Conservation (phyloP, 2,113 vertebrate genomes). For the Lontra canadensis region DNA sequence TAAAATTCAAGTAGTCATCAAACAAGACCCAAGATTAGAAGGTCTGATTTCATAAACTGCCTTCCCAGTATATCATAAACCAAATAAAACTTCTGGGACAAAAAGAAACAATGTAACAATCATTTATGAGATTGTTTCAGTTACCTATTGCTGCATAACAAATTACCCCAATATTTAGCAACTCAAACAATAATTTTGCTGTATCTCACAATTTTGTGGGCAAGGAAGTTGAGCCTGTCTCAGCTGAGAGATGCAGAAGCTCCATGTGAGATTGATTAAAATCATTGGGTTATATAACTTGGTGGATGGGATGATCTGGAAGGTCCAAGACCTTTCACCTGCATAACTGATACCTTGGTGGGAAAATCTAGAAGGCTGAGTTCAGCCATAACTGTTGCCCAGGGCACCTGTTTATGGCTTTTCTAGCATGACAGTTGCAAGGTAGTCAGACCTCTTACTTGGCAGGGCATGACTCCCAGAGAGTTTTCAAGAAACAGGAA, state of each 20-base stretch:
- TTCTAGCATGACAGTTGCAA: background rate
- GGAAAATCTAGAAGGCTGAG: background rate
- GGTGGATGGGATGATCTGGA: background rate
- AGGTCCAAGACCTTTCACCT: background rate
- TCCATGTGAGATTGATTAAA: background rate
- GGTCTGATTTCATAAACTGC: background rate
- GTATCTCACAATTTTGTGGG: background rate
- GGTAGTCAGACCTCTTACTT: background rate
- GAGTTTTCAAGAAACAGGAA: constrained; percentile 10
- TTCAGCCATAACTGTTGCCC: background rate
- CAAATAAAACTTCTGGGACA: background rate
- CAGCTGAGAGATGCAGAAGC: background rate
- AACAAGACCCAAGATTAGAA: background rate
- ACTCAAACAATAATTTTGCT: background rate
- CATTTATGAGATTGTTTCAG: background rate
- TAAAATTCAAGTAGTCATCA: background rate
- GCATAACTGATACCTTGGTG: background rate
- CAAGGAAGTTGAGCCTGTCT: background rate
- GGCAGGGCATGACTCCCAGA: background rate
- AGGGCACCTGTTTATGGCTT: background rate
- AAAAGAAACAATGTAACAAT: background rate
- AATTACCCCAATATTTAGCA: background rate
- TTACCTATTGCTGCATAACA: background rate
- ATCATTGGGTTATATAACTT: background rate
- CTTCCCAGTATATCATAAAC: background rate